A percentile compares a stretch with the other conserved stretches of the same genome.
Evolutionary conservation across 2,888 invertebrate species (phyloP).

Genomic region (Hirtodrosophila duncani): DNA sequence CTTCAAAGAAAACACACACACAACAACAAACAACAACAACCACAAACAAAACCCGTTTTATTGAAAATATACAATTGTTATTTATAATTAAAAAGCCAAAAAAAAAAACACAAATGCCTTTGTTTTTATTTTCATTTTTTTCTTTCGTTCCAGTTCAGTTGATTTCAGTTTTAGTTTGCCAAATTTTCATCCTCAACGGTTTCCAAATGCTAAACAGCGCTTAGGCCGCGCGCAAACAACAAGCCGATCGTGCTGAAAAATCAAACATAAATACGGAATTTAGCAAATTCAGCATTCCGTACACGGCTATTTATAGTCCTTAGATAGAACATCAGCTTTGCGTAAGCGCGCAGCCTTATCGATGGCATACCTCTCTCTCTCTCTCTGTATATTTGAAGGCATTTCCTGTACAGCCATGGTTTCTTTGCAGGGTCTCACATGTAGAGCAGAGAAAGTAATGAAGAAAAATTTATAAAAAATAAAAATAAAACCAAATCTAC

Average conservation of each 20-base stretch:
- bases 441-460: too few species aligned
- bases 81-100: conserved; percentile 76
- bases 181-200: conserved; percentile 10
- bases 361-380: too few species aligned
- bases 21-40: conserved; percentile 41
- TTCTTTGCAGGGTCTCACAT: conserved; percentile 45
- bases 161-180: conserved; percentile 15
- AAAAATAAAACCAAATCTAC: too few species aligned
- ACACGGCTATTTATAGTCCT: too few species aligned
- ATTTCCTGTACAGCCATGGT: conserved; percentile 49
- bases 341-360: too few species aligned
- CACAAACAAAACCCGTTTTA: conserved; percentile 63
- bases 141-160: conserved; percentile 11
- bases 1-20: conserved; percentile 48
- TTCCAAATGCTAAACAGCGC: conserved; percentile 6
- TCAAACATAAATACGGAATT: too few species aligned
- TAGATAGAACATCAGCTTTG: too few species aligned
- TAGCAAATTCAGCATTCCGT: too few species aligned
- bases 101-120: conserved; percentile 46
- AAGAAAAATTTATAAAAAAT: too few species aligned
- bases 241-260: too few species aligned
- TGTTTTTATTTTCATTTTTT: conserved; percentile 64
- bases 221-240: too few species aligned
- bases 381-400: too few species aligned
- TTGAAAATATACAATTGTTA: conserved; percentile 77